Evolutionary conservation across 2,797 vertebrate species (phyloP).

Genomic region (Notolabrus celidotus): DNA sequence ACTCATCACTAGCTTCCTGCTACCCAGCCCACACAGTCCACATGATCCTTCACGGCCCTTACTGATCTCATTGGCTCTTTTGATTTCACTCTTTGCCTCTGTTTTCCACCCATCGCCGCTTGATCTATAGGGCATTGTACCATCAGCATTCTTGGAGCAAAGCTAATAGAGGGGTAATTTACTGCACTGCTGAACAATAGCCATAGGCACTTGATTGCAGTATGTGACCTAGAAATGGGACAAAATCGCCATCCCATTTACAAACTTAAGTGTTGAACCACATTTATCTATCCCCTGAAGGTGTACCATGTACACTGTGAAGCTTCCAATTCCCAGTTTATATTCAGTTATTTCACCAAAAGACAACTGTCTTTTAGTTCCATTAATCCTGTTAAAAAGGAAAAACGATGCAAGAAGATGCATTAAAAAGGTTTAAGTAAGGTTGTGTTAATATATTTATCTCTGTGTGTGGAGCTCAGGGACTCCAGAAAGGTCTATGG

Average conservation of each 20-base stretch:
- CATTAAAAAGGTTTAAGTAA: no score
- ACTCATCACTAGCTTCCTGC: slow-evolving; percentile 72
- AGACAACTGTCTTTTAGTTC: no score
- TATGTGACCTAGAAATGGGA: slow-evolving; percentile 43
- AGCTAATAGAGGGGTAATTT: slow-evolving; percentile 63
- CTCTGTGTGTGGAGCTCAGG: no score
- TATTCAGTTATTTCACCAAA: no score
- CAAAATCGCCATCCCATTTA: slow-evolving; percentile 17
- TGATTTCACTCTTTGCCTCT: slow-evolving; percentile 67
- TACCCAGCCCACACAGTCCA: slow-evolving; percentile 64
- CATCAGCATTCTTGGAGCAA: slow-evolving; percentile 55
- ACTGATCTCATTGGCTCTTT: slow-evolving; percentile 68
- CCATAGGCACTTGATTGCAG: slow-evolving; percentile 37
- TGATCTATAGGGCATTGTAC: slow-evolving; percentile 72
- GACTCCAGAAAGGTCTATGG: no score
- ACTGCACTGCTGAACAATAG: slow-evolving; percentile 58
- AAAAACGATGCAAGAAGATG: no score
- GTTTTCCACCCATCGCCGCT: slow-evolving; percentile 36
- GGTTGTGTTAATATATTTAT: no score
- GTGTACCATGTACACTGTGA: not conserved
- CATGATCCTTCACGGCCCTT: slow-evolving; percentile 39
- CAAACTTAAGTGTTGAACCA: slow-evolving; percentile 2
- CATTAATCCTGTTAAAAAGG: not conserved
- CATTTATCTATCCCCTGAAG: slow-evolving; percentile 17
- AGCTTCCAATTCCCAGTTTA: not conserved